Evolutionary conservation across 1,140 invertebrate genomes (phyloP), one percentile per base, ranked within the genome.

Genomic region (Mesaphorura yosii): DNA sequence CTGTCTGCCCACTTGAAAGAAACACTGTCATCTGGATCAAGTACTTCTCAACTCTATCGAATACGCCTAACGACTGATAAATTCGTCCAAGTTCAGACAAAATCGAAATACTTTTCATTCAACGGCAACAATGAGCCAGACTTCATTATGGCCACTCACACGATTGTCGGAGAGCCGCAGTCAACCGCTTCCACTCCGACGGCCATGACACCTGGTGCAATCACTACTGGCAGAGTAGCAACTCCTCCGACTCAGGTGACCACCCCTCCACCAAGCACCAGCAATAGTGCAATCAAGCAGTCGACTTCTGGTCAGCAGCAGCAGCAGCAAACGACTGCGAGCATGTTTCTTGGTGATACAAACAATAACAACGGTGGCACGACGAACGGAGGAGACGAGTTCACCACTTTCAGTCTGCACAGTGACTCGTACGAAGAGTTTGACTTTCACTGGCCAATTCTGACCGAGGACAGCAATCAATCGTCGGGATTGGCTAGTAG

Each of bases 71-170:
- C 76, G 56, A n/a, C n/a, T n/a, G 82, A 87, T 66, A 81, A 80
- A 65, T 86, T 81, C 70, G 74, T 92, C 52, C 79, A 84, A 68
- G 82, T 92, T 53, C 84, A 86, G 74, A 88, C 88, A 31, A 87
- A 86, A 68, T 88, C 87, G 62, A 86, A 84, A 72, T 72, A 85
- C 54, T 91, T 91, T 67, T 79, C 79, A 64, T 76, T 75, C 26
- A 82, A 79, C 66, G 75, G 77, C 39, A 75, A 78, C 55, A 69
- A 65, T 40, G 84, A 88, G 57, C 74, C 76, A 48, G 86, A 91
- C 66, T 91, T 89, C 69, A 85, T 94, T 55, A 89, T 93, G 82
- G 85, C 88, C 41, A 87, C 86, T 40, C 86, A 90, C 70, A 86
- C 86, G 44, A 82, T 95, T 74, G 72, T 85, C 38, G 66, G 67